Evolutionary conservation across 2,888 invertebrate genomes (phyloP).

Genomic region (Orthonevra nobilis): DNA sequence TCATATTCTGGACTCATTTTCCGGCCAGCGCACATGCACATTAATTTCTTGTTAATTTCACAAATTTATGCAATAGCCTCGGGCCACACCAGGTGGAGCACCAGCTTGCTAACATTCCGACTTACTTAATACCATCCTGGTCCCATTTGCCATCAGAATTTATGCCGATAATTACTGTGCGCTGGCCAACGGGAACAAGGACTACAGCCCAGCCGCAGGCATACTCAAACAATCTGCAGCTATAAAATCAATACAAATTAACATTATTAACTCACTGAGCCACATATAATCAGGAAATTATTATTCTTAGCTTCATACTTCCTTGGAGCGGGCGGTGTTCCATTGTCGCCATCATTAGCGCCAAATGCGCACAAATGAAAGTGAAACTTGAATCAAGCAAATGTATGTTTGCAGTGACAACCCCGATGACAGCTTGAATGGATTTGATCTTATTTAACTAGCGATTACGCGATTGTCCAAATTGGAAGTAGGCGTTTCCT

Average conservation of each 20-base stretch:
- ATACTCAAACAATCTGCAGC: not conserved
- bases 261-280: conserved; percentile 43
- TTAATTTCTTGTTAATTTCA: conserved; percentile 22
- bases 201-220: too few species aligned
- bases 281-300: conserved; percentile 47
- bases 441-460: conserved; percentile 91
- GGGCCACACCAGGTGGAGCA: conserved; percentile 36
- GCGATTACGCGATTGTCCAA: conserved; percentile 85
- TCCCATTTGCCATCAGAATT: conserved; percentile 22
- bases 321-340: not conserved
- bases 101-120: conserved; percentile 36
- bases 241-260: conserved; percentile 44
- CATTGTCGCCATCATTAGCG: not conserved
- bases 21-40: conserved; percentile 5
- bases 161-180: conserved; percentile 21
- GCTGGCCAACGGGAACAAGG: not conserved
- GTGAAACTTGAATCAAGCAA: conserved; percentile 21
- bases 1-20: conserved; percentile 5
- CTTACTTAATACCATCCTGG: conserved; percentile 36
- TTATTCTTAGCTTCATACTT: conserved; percentile 29
- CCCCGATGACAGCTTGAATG: conserved; percentile 84
- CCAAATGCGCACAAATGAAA: conserved; percentile 16
- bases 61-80: conserved; percentile 6
- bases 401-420: conserved; percentile 7
- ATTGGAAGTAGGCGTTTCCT: conserved; percentile 84